Base-by-base conservation (phyloP, 2,888 invertebrate species). In the Phytoseiulus persimilis region DNA sequence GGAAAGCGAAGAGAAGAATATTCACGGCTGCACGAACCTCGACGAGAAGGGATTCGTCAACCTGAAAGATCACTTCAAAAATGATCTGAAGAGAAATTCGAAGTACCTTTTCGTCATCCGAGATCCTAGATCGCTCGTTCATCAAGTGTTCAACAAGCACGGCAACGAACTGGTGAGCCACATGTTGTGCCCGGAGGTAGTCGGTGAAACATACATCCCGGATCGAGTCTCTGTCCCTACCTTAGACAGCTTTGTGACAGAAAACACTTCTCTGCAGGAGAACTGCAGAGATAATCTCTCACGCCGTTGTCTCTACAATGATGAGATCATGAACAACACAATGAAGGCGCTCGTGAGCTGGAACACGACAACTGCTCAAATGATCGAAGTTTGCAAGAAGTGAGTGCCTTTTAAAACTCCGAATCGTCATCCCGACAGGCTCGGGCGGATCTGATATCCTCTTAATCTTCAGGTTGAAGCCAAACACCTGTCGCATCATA, bases 371-470 rank as follows among this genome's bases (percentile, higher is more conserved):
- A 87, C 87, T 9, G n/a, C 32, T 1, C 6, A 87, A 45, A 87
- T 87, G 87, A 87, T 87, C 33, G 87, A 87, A 87, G 39, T 87
- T 6, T 87, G 87, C 87, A 23, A 87, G 14, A 87, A 32, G 87
- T 87, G 32, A n/a, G 87, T 32, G 45, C 23, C n/a, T 87, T 14
- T n/a, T 23, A 18, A 65, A 2, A 65, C 28, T 65, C 65, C 65
- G 65, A 18, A 28, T 3, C 65, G 18, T 14, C 23, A 65, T 23
- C 28, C 18, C 46, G n/a, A n/a, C n/a, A n/a, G n/a, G n/a, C 5
- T 39, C 39, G 39, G 18, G 65, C 5, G 1, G 5, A 28, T 11
- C 65, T 65, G 23, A 65, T 18, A 65, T 6, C 65, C 65, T 65
- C 14, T 65, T 18, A 28, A 14, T 32, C 31, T 23, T 32, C 18